Percentiles rank a stretch among this genome's conserved stretches.
Evolutionary conservation across 2,797 vertebrate species (phyloP).

Genomic region (Leptodactylus fallax): DNA sequence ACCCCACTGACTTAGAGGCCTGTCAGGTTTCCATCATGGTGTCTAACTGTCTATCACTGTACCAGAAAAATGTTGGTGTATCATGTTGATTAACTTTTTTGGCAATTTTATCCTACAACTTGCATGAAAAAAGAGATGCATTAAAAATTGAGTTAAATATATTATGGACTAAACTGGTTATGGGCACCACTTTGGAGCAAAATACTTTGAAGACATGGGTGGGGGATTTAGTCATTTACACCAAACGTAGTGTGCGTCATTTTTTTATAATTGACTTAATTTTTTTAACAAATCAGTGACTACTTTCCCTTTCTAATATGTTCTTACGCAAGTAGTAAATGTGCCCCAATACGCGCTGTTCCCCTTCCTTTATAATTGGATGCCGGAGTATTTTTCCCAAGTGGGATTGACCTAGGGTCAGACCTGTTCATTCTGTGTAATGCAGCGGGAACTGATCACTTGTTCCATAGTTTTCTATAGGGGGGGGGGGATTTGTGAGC

Average conservation of each 20-base stretch:
- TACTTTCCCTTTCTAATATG: neutral
- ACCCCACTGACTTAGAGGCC: no score
- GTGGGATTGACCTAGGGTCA: neutral
- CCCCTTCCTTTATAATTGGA: neutral
- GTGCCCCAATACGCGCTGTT: neutral
- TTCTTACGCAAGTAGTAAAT: neutral
- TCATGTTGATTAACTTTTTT: no score
- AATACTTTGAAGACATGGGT: no score
- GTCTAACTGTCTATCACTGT: no score
- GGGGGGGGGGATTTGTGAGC: neutral
- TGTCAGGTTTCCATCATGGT: no score
- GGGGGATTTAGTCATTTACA: no score
- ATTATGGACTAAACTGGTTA: neutral
- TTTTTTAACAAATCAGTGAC: neutral
- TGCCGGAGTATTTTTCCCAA: neutral
- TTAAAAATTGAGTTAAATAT: no score
- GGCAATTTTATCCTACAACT: no score
- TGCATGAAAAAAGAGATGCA: no score
- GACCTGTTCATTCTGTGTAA: neutral
- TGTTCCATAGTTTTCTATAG: neutral
- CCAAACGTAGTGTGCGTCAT: neutral
- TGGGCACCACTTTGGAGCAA: no score
- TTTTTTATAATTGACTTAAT: neutral
- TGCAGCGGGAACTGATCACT: neutral
- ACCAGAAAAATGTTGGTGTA: no score